phyloP scores from a whole-genome alignment of 2,113 vertebrate genomes.

The Psammodynastes pulverulentus region DNA sequence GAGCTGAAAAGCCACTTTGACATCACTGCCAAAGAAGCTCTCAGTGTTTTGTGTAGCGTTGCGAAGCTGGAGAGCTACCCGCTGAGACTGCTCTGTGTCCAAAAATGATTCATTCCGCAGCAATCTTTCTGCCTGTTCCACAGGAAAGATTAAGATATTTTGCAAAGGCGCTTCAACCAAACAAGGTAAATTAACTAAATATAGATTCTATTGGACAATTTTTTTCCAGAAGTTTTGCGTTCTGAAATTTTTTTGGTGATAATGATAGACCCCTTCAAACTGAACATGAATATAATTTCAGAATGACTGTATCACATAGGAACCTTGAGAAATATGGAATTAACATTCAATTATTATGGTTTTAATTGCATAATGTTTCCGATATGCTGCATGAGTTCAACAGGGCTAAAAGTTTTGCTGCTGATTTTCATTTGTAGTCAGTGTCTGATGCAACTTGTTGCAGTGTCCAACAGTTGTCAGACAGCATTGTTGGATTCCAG shows the following conservation, averaged over 20 bases:
- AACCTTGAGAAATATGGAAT: neutral
- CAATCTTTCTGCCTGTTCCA: conserved; percentile 76
- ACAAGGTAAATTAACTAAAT: neutral
- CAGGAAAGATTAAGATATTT: neutral
- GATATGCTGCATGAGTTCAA: neutral
- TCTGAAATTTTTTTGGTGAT: neutral
- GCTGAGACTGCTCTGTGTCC: conserved; percentile 75
- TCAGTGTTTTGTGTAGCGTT: conserved; percentile 78
- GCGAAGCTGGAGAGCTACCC: conserved; percentile 75
- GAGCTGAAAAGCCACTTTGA: conserved; percentile 84
- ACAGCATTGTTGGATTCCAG: neutral
- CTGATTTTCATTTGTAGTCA: neutral
- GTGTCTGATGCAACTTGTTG: neutral
- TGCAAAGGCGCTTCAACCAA: neutral
- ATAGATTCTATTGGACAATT: neutral
- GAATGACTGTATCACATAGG: neutral
- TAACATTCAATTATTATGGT: neutral
- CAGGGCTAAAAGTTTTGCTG: neutral
- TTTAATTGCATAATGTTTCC: neutral
- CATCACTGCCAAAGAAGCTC: conserved; percentile 84
- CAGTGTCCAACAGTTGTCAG: neutral
- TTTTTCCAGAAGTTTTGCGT: neutral
- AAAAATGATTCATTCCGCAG: conserved; percentile 74
- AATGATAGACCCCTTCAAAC: neutral
- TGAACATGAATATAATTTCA: neutral